Conservation (phyloP, 2,113 vertebrate genomes). For the Probosciger aterrimus region DNA sequence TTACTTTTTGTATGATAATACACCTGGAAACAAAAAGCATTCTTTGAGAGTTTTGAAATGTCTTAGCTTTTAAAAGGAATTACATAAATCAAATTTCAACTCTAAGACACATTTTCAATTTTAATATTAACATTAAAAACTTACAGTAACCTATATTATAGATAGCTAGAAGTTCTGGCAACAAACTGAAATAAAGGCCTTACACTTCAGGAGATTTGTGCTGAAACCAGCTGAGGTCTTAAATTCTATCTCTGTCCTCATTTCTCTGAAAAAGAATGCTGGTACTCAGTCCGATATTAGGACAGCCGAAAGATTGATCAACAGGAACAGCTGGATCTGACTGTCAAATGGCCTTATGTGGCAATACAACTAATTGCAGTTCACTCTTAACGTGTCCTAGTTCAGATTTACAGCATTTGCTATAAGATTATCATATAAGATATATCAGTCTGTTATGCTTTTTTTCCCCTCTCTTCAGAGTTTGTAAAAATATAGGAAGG, state of each 20-base stretch:
- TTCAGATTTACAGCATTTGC: neutral
- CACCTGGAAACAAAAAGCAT: neutral
- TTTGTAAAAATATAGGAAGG: neutral
- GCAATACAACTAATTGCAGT: neutral
- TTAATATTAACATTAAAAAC: neutral
- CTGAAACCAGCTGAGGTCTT: neutral
- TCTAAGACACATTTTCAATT: neutral
- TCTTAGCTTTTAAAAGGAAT: neutral
- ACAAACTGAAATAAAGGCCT: neutral
- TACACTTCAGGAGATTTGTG: neutral
- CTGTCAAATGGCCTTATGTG: neutral
- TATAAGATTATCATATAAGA: neutral
- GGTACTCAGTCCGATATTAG: neutral
- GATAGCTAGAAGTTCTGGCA: neutral
- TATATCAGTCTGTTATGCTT: neutral
- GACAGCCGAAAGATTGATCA: constrained; percentile 5
- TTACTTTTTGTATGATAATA: neutral
- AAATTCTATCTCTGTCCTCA: neutral
- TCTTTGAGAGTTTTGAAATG: neutral
- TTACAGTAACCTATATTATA: neutral
- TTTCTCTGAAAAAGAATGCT: neutral
- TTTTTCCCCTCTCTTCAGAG: neutral
- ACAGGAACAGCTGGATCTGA: neutral
- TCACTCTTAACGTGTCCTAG: neutral
- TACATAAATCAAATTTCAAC: neutral